phyloP scores from a whole-genome alignment of 2,888 invertebrate genomes.

The Drosophila glabriapex region DNA sequence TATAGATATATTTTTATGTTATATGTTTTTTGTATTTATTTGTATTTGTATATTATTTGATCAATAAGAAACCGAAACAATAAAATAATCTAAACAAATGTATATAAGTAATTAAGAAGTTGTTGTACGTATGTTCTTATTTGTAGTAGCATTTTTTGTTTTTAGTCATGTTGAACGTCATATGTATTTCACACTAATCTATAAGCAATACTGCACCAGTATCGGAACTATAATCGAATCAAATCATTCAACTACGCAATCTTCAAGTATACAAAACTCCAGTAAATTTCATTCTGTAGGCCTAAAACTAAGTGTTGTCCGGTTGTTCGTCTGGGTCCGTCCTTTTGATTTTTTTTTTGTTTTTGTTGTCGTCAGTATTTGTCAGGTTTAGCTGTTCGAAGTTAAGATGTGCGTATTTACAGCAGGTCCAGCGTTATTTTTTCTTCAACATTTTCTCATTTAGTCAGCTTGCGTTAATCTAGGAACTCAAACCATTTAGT shows the following conservation, averaged over 20 bases:
- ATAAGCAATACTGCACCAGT: conserved; percentile 33
- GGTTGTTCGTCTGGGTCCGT: conserved; percentile 17
- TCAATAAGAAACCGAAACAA: conserved; percentile 36
- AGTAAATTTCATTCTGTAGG: conserved; percentile 56
- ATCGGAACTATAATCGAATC: conserved; percentile 9
- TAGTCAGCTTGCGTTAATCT: conserved; percentile 68
- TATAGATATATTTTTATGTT: conserved; percentile 27
- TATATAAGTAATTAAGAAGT: conserved; percentile 14
- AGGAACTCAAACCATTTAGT: conserved; percentile 81
- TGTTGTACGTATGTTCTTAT: conserved; percentile 10
- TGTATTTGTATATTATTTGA: conserved; percentile 66
- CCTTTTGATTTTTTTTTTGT: background rate
- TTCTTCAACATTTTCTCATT: background rate
- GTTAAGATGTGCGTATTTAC: conserved; percentile 74
- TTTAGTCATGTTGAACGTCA: conserved; percentile 57
- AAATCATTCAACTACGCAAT: background rate
- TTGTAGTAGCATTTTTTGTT: background rate
- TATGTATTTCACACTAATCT: conserved; percentile 45
- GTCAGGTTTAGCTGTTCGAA: conserved; percentile 40
- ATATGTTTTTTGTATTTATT: conserved; percentile 63
- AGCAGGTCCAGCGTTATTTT: conserved; percentile 51
- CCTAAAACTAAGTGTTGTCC: conserved; percentile 42
- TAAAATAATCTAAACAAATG: conserved; percentile 2
- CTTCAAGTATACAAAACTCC: background rate
- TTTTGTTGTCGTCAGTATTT: background rate